Conservation (phyloP, 1,140 invertebrate species). For the Mya arenaria region DNA sequence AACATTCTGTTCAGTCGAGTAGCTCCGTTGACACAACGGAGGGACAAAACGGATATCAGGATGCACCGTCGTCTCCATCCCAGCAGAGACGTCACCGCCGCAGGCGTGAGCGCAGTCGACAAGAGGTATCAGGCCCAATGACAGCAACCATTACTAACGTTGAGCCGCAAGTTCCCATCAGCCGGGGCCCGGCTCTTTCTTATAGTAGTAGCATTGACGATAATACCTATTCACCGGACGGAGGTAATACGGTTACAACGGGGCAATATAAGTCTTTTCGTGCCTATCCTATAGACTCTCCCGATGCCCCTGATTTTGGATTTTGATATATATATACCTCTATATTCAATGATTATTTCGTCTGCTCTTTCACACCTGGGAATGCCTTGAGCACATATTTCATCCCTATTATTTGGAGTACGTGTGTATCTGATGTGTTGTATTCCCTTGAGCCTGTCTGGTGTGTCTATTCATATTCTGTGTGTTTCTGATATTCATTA, state of each 20-base stretch:
- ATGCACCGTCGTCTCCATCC: constrained; percentile 56
- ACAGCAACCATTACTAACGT: constrained; percentile 54
- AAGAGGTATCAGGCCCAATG: constrained; percentile 42
- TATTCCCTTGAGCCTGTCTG: neutral
- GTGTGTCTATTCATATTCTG: neutral
- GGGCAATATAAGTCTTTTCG: constrained; percentile 57
- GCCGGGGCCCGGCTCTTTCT: constrained; percentile 63
- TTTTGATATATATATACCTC: neutral
- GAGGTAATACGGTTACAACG: constrained; percentile 47
- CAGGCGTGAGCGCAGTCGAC: constrained; percentile 62
- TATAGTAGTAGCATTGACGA: constrained; percentile 78
- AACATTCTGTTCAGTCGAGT: constrained; percentile 52
- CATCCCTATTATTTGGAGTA: neutral
- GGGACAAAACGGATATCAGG: constrained; percentile 32
- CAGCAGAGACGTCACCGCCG: constrained; percentile 63
- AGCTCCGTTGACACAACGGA: constrained; percentile 25
- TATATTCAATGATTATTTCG: neutral
- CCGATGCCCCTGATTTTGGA: constrained; percentile 19
- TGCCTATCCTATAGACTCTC: constrained; percentile 27
- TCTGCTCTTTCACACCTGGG: too few species aligned
- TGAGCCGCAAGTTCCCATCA: constrained; percentile 34
- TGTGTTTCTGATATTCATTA: neutral
- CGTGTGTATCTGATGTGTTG: neutral
- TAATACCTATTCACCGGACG: constrained; percentile 66
- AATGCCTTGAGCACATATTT: neutral